phyloP scores from a whole-genome alignment of 2,797 vertebrate genomes.

The Labeo calbasu region DNA sequence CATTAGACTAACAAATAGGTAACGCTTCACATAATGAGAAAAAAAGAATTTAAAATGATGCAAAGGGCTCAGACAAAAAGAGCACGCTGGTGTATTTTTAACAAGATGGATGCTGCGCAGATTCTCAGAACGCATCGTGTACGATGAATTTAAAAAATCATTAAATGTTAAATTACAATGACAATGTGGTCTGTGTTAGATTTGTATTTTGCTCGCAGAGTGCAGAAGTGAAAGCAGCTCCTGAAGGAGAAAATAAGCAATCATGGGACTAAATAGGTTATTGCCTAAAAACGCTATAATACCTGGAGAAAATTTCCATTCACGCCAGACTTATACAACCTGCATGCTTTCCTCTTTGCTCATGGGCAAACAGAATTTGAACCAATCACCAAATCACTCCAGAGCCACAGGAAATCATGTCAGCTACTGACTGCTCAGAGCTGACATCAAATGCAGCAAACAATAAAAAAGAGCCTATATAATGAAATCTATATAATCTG shows the following conservation, averaged over 20 bases:
- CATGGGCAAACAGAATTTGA: constrained; percentile 5
- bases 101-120: constrained; percentile 47
- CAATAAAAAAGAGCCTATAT: neutral
- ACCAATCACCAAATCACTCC: neutral
- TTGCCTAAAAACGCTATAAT: neutral
- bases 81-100: constrained; percentile 43
- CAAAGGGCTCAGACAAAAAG: constrained; percentile 31
- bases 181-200: constrained; percentile 9
- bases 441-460: neutral
- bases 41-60: constrained; percentile 41
- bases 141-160: constrained; percentile 18
- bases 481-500: neutral
- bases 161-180: constrained; percentile 32
- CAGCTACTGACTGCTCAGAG: neutral
- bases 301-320: constrained; percentile 10
- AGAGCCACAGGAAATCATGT: neutral
- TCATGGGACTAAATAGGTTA: constrained; percentile 1
- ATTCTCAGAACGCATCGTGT: constrained; percentile 8
- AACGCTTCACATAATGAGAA: constrained; percentile 34
- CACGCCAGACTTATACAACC: neutral
- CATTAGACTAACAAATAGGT: constrained; percentile 50
- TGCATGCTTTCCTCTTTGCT: neutral
- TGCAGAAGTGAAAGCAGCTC: neutral
- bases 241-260: constrained; percentile 11
- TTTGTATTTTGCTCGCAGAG: neutral